Evolutionary conservation across 2,113 vertebrate species (phyloP).

Genomic region (Coptodon rendalli): DNA sequence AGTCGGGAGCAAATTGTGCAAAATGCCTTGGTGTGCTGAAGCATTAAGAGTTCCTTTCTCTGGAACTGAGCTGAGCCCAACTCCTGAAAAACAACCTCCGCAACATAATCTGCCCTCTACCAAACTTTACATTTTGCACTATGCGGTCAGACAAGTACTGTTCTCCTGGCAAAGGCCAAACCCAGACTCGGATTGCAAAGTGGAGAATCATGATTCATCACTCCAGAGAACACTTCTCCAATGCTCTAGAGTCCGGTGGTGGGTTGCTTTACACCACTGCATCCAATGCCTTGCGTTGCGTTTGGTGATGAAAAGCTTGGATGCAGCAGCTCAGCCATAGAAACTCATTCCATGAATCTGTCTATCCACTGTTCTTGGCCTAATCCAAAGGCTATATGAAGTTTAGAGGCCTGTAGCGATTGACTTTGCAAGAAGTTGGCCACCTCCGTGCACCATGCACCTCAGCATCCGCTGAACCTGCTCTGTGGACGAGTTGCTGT

Average conservation of each 20-base stretch:
- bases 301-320: background rate
- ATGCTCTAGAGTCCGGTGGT: background rate
- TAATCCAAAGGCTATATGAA: background rate
- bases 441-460: background rate
- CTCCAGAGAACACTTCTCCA: background rate
- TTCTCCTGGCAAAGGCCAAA: background rate
- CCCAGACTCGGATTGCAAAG: background rate
- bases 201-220: background rate
- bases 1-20: background rate
- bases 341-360: background rate
- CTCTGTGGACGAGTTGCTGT: background rate
- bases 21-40: background rate
- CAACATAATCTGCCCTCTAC: background rate
- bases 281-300: background rate
- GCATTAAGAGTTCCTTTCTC: background rate
- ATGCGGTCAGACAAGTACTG: background rate
- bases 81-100: background rate
- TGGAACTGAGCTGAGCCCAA: background rate
- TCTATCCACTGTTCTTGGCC: fast-evolving
- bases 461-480: background rate
- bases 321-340: background rate
- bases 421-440: background rate
- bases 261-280: background rate
- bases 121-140: background rate
- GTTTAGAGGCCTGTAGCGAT: background rate